phyloP scores from a whole-genome alignment of 2,113 vertebrate species.

The Asarcornis scutulata region DNA sequence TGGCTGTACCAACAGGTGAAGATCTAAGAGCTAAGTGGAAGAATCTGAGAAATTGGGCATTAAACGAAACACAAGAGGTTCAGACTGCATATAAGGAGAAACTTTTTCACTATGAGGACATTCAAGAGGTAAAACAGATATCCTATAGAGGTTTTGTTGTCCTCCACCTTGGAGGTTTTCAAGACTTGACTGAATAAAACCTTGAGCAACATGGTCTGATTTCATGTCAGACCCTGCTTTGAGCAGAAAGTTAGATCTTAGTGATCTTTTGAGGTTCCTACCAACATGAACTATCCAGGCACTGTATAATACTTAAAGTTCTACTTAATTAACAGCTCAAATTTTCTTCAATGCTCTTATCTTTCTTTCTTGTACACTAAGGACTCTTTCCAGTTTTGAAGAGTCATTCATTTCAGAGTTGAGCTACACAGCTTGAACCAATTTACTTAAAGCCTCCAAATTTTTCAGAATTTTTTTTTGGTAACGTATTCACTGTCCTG shows the following conservation, averaged over 20 bases:
- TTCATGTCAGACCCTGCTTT: neutral
- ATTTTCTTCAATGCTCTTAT: neutral
- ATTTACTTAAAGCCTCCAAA: neutral
- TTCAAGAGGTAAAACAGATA: neutral
- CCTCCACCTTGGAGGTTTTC: neutral
- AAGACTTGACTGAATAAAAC: accelerated
- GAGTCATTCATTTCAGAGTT: neutral
- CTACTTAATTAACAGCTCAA: neutral
- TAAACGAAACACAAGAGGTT: neutral
- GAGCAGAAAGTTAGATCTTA: neutral
- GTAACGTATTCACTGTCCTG: neutral
- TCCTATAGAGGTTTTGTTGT: neutral
- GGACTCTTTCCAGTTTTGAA: neutral
- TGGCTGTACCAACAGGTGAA: neutral
- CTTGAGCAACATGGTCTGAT: neutral
- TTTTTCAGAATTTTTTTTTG: neutral
- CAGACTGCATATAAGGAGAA: neutral
- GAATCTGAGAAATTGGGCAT: neutral
- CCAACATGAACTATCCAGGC: neutral
- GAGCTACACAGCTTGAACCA: neutral
- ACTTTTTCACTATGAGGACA: neutral
- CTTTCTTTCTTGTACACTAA: neutral
- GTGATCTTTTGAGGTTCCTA: neutral
- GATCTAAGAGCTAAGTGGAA: neutral
- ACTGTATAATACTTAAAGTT: neutral